Conservation (phyloP, 2,113 vertebrate genomes). For the Tyrannus savana region DNA sequence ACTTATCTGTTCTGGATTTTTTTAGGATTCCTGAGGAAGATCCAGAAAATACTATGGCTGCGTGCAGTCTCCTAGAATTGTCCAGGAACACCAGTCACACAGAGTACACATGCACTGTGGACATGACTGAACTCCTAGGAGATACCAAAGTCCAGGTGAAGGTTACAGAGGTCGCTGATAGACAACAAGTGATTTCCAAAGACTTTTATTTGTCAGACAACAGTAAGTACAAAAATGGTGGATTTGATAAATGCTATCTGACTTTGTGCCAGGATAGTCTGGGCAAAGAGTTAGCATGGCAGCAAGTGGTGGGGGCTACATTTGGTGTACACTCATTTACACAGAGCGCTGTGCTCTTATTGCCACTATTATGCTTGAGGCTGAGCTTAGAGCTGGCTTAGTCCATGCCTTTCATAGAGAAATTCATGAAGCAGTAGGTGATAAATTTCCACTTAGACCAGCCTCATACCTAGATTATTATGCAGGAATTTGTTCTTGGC, state of each 20-base stretch:
- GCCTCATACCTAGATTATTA: background rate
- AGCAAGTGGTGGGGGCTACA: background rate
- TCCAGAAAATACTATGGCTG: background rate
- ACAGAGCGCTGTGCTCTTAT: background rate
- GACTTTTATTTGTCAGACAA: constrained; percentile 56
- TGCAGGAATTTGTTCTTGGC: background rate
- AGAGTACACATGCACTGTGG: constrained; percentile 56
- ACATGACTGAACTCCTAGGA: constrained; percentile 43
- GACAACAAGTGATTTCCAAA: background rate
- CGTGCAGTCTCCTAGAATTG: constrained; percentile 58
- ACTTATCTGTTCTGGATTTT: background rate
- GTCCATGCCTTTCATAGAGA: background rate
- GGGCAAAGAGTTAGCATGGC: background rate
- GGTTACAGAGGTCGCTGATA: background rate
- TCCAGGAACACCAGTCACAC: constrained; percentile 36
- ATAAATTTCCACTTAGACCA: background rate
- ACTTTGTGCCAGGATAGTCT: background rate
- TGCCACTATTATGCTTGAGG: background rate
- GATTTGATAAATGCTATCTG: background rate
- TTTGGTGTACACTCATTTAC: background rate
- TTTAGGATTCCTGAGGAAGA: constrained; percentile 44
- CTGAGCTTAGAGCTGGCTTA: background rate
- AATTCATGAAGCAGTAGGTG: background rate
- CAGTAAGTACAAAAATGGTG: constrained; percentile 66
- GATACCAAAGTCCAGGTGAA: constrained; percentile 61